Evolutionary conservation across 2,888 invertebrate species (phyloP).

Genomic region (Hirtodrosophila histrioides): DNA sequence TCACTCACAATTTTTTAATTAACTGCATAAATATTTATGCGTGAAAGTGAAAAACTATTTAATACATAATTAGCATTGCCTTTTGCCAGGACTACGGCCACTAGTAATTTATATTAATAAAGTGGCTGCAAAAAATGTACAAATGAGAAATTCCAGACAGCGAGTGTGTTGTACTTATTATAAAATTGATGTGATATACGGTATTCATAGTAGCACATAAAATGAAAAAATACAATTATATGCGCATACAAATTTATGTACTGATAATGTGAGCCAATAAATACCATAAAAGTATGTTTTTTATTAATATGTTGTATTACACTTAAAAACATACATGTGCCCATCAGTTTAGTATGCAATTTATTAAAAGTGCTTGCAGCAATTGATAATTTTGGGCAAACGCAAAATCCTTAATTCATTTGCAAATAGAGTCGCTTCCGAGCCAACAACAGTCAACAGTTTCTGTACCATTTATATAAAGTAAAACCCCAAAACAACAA

Average conservation of each 20-base stretch:
- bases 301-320: background rate
- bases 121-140: slow-evolving; percentile 31
- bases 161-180: too few relatives aligned
- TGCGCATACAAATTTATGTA: too few relatives aligned
- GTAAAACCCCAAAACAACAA: slow-evolving; percentile 30
- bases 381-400: slow-evolving; percentile 4
- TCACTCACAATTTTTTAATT: slow-evolving; percentile 45
- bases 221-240: too few relatives aligned
- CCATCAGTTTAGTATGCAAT: too few relatives aligned
- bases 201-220: too few relatives aligned
- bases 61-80: slow-evolving; percentile 54
- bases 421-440: background rate
- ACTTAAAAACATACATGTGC: background rate
- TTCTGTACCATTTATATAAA: slow-evolving; percentile 12
- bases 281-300: background rate
- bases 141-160: slow-evolving; percentile 17
- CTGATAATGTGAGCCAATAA: background rate
- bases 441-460: slow-evolving; percentile 13
- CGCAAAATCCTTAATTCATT: slow-evolving; percentile 10
- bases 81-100: slow-evolving; percentile 6
- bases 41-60: slow-evolving; percentile 28
- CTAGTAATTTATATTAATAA: slow-evolving; percentile 51
- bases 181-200: too few relatives aligned
- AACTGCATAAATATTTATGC: slow-evolving; percentile 49
- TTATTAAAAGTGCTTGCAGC: background rate